phyloP scores from a whole-genome alignment of 2,797 vertebrate genomes.

The Pangasius mekongensis region DNA sequence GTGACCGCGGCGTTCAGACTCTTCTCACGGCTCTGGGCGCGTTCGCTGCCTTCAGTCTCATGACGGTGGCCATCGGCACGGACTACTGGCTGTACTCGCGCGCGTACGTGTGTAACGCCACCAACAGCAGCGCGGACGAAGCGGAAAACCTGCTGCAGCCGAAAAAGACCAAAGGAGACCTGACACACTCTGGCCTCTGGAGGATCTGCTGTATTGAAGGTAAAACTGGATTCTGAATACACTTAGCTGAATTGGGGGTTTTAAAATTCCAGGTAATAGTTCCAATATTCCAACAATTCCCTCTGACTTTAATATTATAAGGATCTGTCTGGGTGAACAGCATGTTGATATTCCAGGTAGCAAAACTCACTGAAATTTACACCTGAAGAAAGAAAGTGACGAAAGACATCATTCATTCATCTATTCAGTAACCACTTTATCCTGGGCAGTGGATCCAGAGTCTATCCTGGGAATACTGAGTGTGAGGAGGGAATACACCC shows the following conservation, averaged over 20 bases:
- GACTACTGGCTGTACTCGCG: constrained; percentile 97
- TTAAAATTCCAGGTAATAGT: neutral
- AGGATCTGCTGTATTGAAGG: constrained; percentile 95
- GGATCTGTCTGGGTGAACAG: neutral
- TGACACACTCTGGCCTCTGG: constrained; percentile 94
- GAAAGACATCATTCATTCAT: neutral
- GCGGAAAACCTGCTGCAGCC: constrained; percentile 75
- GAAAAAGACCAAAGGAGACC: constrained; percentile 82
- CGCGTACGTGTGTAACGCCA: constrained; percentile 91
- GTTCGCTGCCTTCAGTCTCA: constrained; percentile 92
- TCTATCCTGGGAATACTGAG: neutral
- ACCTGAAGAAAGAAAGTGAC: neutral
- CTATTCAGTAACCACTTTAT: no score
- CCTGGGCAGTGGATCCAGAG: neutral
- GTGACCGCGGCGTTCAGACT: constrained; percentile 91
- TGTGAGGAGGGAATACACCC: neutral
- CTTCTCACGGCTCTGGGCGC: constrained; percentile 88
- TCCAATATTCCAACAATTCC: neutral
- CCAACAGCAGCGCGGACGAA: constrained; percentile 85
- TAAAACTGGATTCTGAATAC: constrained; percentile 58
- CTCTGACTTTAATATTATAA: neutral
- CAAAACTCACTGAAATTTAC: neutral
- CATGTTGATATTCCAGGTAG: neutral
- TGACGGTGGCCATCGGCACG: constrained; percentile 95
- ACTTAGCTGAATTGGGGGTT: neutral